phyloP scores from a whole-genome alignment of 2,888 invertebrate genomes.

The Amphimallon solstitiale region DNA sequence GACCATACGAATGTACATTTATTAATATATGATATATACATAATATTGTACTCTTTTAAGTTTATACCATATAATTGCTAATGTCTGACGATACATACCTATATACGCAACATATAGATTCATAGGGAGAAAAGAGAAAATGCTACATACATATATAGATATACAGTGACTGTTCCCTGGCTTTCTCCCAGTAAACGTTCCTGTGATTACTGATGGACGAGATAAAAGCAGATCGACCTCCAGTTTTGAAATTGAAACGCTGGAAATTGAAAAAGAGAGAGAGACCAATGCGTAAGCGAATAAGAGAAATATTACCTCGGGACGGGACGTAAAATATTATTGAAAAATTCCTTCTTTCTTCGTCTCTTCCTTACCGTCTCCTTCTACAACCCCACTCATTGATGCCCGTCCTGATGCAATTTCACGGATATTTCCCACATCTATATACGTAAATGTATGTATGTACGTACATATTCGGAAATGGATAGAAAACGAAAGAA shows the following conservation, averaged over 20 bases:
- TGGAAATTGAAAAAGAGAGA: conserved; percentile 58
- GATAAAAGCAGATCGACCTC: conserved; percentile 58
- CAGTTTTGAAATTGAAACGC: conserved; percentile 59
- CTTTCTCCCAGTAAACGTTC: conserved; percentile 49
- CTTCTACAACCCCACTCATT: conserved; percentile 28
- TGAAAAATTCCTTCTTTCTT: conserved; percentile 55
- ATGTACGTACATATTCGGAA: background rate
- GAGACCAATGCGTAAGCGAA: conserved; percentile 50
- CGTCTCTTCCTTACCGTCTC: conserved; percentile 49
- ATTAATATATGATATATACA: too few relatives aligned
- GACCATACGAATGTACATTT: too few relatives aligned
- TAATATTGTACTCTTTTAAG: too few relatives aligned
- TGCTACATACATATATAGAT: background rate
- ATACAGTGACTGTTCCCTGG: background rate
- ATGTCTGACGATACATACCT: too few relatives aligned
- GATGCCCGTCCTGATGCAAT: conserved; percentile 53
- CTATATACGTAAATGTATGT: background rate
- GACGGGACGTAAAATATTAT: conserved; percentile 58
- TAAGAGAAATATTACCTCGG: conserved; percentile 54
- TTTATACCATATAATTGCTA: too few relatives aligned
- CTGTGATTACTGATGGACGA: conserved; percentile 58
- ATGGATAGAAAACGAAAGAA: background rate
- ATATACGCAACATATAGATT: background rate
- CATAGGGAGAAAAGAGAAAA: background rate
- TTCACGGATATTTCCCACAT: conserved; percentile 58